A percentile compares a stretch with the other conserved stretches of the same genome.
Conservation (phyloP, 2,888 invertebrate species). For the Lamellibrachia satsuma region DNA sequence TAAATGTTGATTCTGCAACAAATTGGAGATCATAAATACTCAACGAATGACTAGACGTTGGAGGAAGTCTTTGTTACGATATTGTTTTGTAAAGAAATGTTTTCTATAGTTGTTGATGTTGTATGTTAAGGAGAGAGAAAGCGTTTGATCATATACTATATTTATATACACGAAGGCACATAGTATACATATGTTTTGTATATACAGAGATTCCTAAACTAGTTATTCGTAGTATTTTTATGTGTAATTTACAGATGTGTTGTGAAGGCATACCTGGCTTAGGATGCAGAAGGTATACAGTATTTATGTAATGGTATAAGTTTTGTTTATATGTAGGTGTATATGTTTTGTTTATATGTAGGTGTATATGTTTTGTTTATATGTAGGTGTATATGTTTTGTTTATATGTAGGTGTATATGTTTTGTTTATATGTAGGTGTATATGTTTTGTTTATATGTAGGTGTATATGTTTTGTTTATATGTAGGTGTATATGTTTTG, state of each 20-base stretch:
- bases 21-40: background rate
- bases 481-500: too few relatives aligned
- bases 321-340: background rate
- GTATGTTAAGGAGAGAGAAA: background rate
- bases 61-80: background rate
- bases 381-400: too few relatives aligned
- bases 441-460: too few relatives aligned
- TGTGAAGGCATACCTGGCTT: background rate
- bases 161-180: background rate
- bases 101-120: conserved; percentile 13
- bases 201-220: background rate
- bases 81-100: background rate
- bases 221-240: background rate
- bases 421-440: conserved; percentile 7
- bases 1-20: background rate
- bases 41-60: background rate
- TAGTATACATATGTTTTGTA: background rate
- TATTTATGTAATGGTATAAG: background rate
- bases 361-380: too few relatives aligned
- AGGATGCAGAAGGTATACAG: background rate
- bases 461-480: too few relatives aligned
- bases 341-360: too few relatives aligned
- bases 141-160: background rate
- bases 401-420: conserved; percentile 8
- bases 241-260: conserved; percentile 6